Percentiles rank a stretch among this genome's conserved stretches.
These are phyloP conservation scores for Holothuria leucospilota DNA, from an alignment of 53 echinoderm and acorn worm species.

Conservation along the genomic window DNA sequence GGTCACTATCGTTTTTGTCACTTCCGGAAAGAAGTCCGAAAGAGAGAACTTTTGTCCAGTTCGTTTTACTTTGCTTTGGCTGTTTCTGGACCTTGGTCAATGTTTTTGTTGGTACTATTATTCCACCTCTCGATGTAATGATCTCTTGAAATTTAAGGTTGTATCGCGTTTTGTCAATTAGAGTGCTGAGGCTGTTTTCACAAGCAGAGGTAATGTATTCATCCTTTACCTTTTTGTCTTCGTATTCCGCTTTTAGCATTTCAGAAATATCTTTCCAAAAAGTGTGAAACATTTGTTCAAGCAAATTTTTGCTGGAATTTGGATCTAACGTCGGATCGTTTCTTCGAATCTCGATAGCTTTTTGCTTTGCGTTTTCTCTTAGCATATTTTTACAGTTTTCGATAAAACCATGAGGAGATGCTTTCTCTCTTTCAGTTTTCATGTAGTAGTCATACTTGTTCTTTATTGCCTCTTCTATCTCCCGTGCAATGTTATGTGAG, in stretches of 20 bases:
- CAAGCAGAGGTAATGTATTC: neutral
- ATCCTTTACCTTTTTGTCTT: neutral
- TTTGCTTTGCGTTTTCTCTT: neutral
- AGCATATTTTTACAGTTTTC: neutral
- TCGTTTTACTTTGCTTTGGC: too few species aligned
- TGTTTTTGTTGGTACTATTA: too few species aligned
- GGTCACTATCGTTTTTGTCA: too few species aligned
- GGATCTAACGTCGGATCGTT: neutral
- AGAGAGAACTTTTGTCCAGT: too few species aligned
- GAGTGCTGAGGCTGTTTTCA: neutral
- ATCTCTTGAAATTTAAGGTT: neutral
- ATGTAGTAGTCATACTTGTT: neutral
- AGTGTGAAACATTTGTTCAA: neutral
- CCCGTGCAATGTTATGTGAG: neutral
- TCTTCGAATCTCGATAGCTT: neutral
- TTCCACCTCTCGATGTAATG: too few species aligned
- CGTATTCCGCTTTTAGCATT: neutral
- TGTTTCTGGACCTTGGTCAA: too few species aligned
- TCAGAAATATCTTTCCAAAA: neutral
- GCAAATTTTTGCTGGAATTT: neutral
- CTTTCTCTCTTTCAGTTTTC: neutral
- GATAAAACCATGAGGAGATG: neutral
- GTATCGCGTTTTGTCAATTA: neutral
- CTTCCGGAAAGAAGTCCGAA: too few species aligned
- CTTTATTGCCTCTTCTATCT: neutral